Percentiles rank a stretch among this genome's conserved stretches.
These are phyloP conservation scores for Plagiodera versicolora DNA, from an alignment of 2,888 invertebrate genomes.

Conservation along the genomic window DNA sequence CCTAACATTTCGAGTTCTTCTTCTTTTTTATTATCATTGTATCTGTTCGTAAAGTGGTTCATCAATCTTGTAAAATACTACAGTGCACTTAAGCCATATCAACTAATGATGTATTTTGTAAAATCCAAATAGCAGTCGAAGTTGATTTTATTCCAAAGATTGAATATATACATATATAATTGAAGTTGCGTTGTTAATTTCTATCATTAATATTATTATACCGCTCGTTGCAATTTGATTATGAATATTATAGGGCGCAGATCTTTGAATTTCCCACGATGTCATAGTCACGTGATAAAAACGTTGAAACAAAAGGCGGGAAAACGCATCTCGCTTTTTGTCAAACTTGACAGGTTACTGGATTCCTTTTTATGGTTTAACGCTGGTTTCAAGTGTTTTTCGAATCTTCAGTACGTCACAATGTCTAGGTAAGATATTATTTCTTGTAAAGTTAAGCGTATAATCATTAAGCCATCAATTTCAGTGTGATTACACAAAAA, in stretches of 20 bases:
- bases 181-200: no score
- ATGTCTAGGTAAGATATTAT: constrained; percentile 17
- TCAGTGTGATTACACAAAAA: constrained; percentile 23
- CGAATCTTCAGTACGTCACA: not conserved
- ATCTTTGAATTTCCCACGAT: not conserved
- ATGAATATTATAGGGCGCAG: not conserved
- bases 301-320: not conserved
- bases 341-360: not conserved
- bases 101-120: no score
- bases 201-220: no score
- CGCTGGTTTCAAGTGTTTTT: not conserved
- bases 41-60: no score
- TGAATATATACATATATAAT: no score
- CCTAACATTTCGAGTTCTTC: no score
- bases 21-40: no score
- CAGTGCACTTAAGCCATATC: no score
- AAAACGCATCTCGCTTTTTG: not conserved
- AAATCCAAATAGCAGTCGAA: no score
- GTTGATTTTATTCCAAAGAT: no score
- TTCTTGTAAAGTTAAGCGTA: not conserved
- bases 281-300: not conserved
- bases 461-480: not conserved
- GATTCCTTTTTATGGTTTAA: not conserved
- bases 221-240: not conserved
- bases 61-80: no score